phyloP scores from a whole-genome alignment of 2,888 invertebrate genomes.

The Xanthostigma xanthostigma region DNA sequence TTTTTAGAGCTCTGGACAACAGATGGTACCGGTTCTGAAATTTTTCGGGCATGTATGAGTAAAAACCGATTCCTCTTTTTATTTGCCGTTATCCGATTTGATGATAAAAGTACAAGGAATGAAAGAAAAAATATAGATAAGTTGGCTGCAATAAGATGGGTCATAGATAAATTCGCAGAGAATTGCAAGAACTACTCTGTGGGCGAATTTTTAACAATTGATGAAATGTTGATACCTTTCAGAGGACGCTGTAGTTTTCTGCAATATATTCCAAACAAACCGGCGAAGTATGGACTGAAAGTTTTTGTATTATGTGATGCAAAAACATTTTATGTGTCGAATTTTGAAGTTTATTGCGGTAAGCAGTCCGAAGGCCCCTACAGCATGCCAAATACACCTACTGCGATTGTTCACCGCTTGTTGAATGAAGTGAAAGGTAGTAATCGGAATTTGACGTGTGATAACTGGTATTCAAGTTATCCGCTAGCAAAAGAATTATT shows the following conservation, averaged over 20 bases:
- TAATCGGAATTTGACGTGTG: constrained; percentile 12
- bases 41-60: constrained; percentile 9
- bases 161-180: constrained; percentile 6
- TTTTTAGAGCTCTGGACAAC: constrained; percentile 14
- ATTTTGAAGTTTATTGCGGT: constrained; percentile 9
- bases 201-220: constrained; percentile 3
- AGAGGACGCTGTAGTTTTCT: constrained; percentile 11
- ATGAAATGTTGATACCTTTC: constrained; percentile 10
- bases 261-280: constrained; percentile 14
- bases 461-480: constrained; percentile 16
- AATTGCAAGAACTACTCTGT: constrained; percentile 10
- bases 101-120: constrained; percentile 6
- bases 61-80: constrained; percentile 9
- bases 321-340: constrained; percentile 8
- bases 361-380: constrained; percentile 12
- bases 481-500: constrained; percentile 13
- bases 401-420: constrained; percentile 10
- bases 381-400: constrained; percentile 7
- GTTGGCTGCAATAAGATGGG: constrained; percentile 8
- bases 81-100: constrained; percentile 8
- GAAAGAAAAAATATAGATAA: constrained; percentile 7
- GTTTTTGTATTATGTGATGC: constrained; percentile 11
- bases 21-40: constrained; percentile 14
- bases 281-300: constrained; percentile 16
- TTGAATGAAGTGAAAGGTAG: constrained; percentile 6